Conservation (phyloP, 2,797 vertebrate species). For the Phaenicophaeus curvirostris region DNA sequence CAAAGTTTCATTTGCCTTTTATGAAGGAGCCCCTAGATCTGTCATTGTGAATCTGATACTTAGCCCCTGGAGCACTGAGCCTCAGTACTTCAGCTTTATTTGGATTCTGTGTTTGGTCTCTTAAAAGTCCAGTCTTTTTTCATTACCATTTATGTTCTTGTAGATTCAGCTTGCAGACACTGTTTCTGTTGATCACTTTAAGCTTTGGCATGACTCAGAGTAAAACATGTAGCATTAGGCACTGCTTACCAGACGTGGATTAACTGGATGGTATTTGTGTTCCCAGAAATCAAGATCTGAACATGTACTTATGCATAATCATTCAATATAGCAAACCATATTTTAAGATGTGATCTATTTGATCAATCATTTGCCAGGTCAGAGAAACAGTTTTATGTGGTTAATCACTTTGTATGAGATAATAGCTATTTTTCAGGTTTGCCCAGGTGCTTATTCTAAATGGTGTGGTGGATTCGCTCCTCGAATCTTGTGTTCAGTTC, state of each 20-base stretch:
- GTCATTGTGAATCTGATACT: neutral
- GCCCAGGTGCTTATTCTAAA: neutral
- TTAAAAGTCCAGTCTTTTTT: neutral
- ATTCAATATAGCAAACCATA: neutral
- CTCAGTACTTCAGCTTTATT: neutral
- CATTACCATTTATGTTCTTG: neutral
- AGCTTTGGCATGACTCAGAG: neutral
- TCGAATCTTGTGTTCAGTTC: too few species aligned
- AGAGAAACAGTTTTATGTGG: neutral
- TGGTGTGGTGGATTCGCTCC: too few species aligned
- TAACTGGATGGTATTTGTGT: conserved; percentile 5
- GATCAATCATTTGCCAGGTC: neutral
- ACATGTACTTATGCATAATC: neutral
- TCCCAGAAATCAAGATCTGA: neutral
- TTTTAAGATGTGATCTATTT: neutral
- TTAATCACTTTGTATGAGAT: neutral
- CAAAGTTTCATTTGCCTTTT: neutral
- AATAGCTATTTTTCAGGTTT: neutral
- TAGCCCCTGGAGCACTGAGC: neutral
- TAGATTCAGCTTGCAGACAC: neutral
- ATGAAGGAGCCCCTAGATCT: neutral
- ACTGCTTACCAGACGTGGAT: neutral
- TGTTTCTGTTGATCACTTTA: neutral
- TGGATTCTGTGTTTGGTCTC: neutral
- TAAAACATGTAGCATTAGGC: neutral